A percentile compares a stretch with the other conserved stretches of the same genome.
These are phyloP conservation scores for Elachura formosa DNA, from an alignment of 2,113 vertebrate genomes.

Conservation along the genomic window DNA sequence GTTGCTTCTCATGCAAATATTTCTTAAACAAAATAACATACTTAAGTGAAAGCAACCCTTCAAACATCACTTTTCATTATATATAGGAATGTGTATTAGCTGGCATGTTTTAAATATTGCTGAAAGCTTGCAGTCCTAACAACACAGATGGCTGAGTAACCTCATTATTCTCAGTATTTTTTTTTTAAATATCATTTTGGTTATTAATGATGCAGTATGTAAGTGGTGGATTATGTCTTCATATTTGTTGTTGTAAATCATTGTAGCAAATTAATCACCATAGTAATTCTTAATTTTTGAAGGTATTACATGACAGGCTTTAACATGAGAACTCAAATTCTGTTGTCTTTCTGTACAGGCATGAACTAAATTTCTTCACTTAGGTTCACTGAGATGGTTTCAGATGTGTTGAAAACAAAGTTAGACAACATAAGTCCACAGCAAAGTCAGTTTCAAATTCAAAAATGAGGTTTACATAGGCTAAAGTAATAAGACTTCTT, in stretches of 20 bases:
- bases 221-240: neutral
- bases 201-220: conserved; percentile 43
- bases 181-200: conserved; percentile 20
- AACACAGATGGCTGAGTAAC: conserved; percentile 30
- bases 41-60: neutral
- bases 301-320: neutral
- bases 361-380: neutral
- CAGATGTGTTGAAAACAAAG: neutral
- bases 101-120: conserved; percentile 18
- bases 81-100: neutral
- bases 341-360: neutral
- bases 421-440: neutral
- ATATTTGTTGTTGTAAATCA: conserved; percentile 25
- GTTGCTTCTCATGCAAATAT: neutral
- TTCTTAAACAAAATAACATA: neutral
- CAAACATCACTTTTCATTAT: neutral
- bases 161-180: conserved; percentile 9
- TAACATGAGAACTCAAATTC: neutral
- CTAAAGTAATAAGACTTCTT: neutral
- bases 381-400: neutral
- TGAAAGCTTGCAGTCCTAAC: neutral
- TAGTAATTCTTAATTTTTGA: neutral
- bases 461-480: neutral
- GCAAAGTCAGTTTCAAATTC: neutral
- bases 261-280: neutral